Evolutionary conservation across 2,797 vertebrate species (phyloP).

Genomic region (Gobionotothen gibberifrons): DNA sequence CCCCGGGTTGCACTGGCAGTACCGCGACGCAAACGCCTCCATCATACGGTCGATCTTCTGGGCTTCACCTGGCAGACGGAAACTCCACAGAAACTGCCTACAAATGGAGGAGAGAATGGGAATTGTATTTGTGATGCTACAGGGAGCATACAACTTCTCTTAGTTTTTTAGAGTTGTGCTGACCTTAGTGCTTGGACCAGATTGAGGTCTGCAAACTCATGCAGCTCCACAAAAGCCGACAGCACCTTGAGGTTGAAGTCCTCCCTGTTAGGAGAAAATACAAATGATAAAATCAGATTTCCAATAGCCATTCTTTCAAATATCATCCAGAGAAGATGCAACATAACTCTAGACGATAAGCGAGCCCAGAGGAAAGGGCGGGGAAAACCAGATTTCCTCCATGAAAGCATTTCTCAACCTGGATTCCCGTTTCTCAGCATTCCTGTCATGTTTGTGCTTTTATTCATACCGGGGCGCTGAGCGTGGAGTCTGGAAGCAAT

Average conservation of each 20-base stretch:
- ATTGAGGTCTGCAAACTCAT: constrained; percentile 98
- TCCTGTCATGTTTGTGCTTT: constrained; percentile 63
- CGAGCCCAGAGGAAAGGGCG: constrained; percentile 38
- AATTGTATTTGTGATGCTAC: neutral
- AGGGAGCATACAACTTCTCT: too few species aligned
- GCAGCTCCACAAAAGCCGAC: constrained; percentile 97
- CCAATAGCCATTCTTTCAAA: neutral
- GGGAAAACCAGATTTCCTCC: constrained; percentile 47
- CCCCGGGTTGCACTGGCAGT: constrained; percentile 96
- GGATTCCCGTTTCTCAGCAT: constrained; percentile 60
- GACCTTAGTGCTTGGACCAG: constrained; percentile 95
- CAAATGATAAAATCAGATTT: constrained; percentile 15
- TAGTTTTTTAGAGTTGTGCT: constrained; percentile 30
- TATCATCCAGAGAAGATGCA: constrained; percentile 17
- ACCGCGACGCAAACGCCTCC: constrained; percentile 96
- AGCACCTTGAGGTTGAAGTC: constrained; percentile 98
- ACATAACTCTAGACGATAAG: constrained; percentile 18
- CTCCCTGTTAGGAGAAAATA: constrained; percentile 83
- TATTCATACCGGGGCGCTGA: constrained; percentile 50
- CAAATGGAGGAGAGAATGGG: neutral
- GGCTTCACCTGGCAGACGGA: constrained; percentile 96
- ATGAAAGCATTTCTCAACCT: constrained; percentile 50
- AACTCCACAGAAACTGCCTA: constrained; percentile 98
- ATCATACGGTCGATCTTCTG: constrained; percentile 99
- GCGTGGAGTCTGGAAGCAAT: constrained; percentile 69